Percentiles rank a stretch among this genome's conserved stretches.
These are phyloP conservation scores for Drosophila sechellia DNA, from an alignment of 1,140 invertebrate genomes.

Conservation along the genomic window DNA sequence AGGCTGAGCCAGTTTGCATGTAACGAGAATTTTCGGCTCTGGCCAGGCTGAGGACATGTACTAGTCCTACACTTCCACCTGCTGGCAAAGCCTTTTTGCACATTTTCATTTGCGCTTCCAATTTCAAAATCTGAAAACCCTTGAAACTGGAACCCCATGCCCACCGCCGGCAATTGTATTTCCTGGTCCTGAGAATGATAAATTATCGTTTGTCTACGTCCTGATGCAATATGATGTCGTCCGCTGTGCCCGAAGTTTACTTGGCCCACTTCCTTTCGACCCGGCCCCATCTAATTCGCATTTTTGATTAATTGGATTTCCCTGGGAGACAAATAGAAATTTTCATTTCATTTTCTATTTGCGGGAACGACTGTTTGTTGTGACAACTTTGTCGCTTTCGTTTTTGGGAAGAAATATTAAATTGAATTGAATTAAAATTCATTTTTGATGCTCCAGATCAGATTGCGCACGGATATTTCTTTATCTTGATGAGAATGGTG, in stretches of 20 bases:
- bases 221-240: constrained; percentile 77
- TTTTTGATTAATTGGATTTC: constrained; percentile 80
- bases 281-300: constrained; percentile 36
- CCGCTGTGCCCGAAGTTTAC: constrained; percentile 41
- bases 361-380: constrained; percentile 63
- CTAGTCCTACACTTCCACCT: constrained; percentile 36
- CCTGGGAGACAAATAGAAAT: constrained; percentile 71
- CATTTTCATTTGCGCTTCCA: constrained; percentile 53
- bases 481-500: constrained; percentile 1
- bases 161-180: constrained; percentile 28
- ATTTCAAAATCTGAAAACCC: constrained; percentile 44
- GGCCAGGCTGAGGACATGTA: constrained; percentile 9
- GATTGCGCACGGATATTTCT: constrained; percentile 11
- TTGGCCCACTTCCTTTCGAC: background rate
- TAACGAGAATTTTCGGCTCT: constrained; percentile 44
- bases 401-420: constrained; percentile 27
- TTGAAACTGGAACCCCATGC: background rate
- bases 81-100: constrained; percentile 52
- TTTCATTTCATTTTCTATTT: constrained; percentile 63
- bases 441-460: constrained; percentile 36
- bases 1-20: constrained; percentile 52
- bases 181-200: constrained; percentile 65
- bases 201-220: constrained; percentile 74
- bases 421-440: constrained; percentile 67
- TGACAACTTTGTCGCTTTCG: constrained; percentile 55